Conservation (phyloP, 2,797 vertebrate genomes). For the Chaenodraco wilsoni region DNA sequence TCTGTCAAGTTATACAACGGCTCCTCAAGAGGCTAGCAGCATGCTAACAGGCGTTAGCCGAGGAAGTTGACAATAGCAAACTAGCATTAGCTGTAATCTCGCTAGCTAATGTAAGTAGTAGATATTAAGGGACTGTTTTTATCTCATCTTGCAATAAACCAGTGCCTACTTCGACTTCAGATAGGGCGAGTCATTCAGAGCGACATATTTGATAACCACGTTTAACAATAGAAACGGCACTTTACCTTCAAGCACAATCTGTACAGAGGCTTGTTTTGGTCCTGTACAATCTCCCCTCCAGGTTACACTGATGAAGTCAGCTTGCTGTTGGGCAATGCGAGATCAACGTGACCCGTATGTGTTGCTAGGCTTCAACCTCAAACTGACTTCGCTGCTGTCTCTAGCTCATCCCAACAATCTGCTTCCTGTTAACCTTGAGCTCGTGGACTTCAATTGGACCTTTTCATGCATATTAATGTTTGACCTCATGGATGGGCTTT, state of each 20-base stretch:
- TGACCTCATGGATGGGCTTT: not conserved
- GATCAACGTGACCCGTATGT: fast-evolving
- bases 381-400: constrained; percentile 46
- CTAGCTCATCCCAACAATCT: not conserved
- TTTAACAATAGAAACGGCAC: not conserved
- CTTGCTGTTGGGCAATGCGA: fast-evolving
- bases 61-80: constrained; percentile 6
- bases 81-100: constrained; percentile 55
- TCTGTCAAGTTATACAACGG: constrained; percentile 54
- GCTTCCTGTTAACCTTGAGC: constrained; percentile 75
- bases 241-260: constrained; percentile 43
- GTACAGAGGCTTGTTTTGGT: constrained; percentile 58
- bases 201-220: not conserved
- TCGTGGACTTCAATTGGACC: constrained; percentile 23
- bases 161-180: not conserved
- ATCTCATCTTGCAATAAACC: not conserved
- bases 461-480: constrained; percentile 21
- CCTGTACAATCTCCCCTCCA: constrained; percentile 6
- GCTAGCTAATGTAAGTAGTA: constrained; percentile 4
- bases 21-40: constrained; percentile 21
- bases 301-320: constrained; percentile 40
- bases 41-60: constrained; percentile 38
- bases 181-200: not conserved
- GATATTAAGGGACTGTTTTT: not conserved
- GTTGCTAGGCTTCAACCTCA: not conserved